These are phyloP conservation scores for Apodemia hepburni DNA, from an alignment of 2,888 invertebrate genomes.

Conservation along the genomic window DNA sequence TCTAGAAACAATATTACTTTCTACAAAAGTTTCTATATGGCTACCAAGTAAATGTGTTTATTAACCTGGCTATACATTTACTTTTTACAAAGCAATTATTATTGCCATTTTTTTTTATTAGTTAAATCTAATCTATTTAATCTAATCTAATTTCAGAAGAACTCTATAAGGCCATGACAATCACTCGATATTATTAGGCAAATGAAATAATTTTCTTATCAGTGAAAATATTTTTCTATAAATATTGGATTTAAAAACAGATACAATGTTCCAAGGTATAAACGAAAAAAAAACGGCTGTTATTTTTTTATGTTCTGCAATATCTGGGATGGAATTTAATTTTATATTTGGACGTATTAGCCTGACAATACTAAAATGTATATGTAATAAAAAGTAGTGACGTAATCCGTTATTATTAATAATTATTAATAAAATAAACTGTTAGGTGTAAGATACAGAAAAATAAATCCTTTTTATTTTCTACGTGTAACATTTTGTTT, in stretches of 20 bases:
- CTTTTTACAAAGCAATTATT: too few species aligned
- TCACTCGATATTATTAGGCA: slow-evolving; percentile 26
- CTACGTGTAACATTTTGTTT: slow-evolving; percentile 9
- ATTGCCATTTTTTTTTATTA: too few species aligned
- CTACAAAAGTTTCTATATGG: too few species aligned
- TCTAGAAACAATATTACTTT: too few species aligned
- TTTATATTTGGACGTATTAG: slow-evolving; percentile 55
- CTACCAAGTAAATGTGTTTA: too few species aligned
- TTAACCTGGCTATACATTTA: too few species aligned
- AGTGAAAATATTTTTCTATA: slow-evolving; percentile 68
- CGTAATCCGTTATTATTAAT: slow-evolving; percentile 54
- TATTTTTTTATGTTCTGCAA: slow-evolving; percentile 53
- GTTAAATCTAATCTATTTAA: too few species aligned
- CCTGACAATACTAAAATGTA: slow-evolving; percentile 68
- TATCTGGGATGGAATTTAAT: slow-evolving; percentile 67
- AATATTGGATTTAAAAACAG: slow-evolving; percentile 51
- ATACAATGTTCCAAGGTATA: slow-evolving; percentile 36
- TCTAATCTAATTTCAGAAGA: background rate
- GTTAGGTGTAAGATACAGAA: slow-evolving; percentile 45
- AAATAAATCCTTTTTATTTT: slow-evolving; percentile 23
- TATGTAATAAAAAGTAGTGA: slow-evolving; percentile 39
- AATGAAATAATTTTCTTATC: slow-evolving; percentile 38
- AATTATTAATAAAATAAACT: slow-evolving; percentile 44
- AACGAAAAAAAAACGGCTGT: slow-evolving; percentile 49
- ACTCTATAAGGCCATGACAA: background rate